Evolutionary conservation across 2,797 vertebrate genomes (phyloP).

Genomic region (Sciurus carolinensis): DNA sequence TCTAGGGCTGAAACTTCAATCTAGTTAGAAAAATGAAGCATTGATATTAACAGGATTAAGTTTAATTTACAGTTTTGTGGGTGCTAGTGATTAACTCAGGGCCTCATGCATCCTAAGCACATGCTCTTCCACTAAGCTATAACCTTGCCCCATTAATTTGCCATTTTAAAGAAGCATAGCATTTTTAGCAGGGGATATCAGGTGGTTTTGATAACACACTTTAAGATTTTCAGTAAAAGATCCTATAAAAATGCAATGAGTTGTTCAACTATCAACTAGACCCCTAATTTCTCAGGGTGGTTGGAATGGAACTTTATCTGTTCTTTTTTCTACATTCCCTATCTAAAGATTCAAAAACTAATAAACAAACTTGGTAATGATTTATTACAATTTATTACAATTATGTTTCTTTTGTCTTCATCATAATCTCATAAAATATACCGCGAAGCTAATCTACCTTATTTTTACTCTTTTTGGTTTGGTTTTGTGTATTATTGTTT

Average conservation of each 20-base stretch:
- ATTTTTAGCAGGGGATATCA: constrained; percentile 36
- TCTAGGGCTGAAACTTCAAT: constrained; percentile 49
- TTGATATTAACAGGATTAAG: constrained; percentile 46
- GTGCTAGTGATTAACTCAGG: not conserved
- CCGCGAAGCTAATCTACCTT: not conserved
- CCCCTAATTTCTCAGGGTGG: not conserved
- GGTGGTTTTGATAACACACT: constrained; percentile 33
- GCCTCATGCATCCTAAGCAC: not conserved
- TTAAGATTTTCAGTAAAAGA: constrained; percentile 35
- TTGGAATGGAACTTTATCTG: not conserved
- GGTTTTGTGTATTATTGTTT: not conserved
- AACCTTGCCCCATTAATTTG: not conserved
- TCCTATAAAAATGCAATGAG: not conserved
- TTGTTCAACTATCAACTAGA: not conserved
- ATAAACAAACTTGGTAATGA: constrained; percentile 53
- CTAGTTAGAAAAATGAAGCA: constrained; percentile 48
- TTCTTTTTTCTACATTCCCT: constrained; percentile 59
- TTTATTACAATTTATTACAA: constrained; percentile 42
- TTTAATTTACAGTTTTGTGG: constrained; percentile 27
- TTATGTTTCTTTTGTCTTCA: constrained; percentile 59
- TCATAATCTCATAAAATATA: constrained; percentile 62
- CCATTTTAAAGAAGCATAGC: constrained; percentile 30
- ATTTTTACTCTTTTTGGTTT: constrained; percentile 1
- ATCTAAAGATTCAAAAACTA: constrained; percentile 47
- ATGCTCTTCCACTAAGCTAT: not conserved